Evolutionary conservation across 1,140 invertebrate genomes (phyloP).

Genomic region (Cydia pomonella): DNA sequence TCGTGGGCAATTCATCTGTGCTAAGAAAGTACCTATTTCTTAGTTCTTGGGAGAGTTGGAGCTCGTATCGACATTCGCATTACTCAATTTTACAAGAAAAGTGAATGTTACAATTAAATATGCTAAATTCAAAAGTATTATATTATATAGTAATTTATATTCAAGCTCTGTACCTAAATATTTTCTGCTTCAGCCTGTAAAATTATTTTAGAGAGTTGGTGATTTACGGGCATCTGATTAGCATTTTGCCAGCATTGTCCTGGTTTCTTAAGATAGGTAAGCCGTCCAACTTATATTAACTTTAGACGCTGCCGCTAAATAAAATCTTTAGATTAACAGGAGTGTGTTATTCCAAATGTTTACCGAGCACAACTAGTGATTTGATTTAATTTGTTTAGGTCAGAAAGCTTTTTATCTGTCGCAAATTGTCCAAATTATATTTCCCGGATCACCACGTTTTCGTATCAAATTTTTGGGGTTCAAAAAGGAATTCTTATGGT

Average conservation of each 20-base stretch:
- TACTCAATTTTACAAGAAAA: background rate
- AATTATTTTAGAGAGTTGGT: background rate
- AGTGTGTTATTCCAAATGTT: background rate
- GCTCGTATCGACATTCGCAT: background rate
- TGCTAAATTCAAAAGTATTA: background rate
- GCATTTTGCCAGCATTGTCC: background rate
- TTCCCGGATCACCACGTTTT: too few species aligned
- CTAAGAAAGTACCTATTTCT: background rate
- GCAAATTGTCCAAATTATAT: too few species aligned
- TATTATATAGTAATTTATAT: too few species aligned
- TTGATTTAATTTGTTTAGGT: too few species aligned
- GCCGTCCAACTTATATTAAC: background rate
- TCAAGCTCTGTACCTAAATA: background rate
- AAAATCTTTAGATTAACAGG: background rate
- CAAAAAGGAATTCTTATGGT: too few species aligned
- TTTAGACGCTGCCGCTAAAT: background rate
- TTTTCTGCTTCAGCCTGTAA: background rate
- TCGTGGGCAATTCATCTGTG: background rate
- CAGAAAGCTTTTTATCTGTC: too few species aligned
- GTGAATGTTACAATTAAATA: too few species aligned
- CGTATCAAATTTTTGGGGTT: too few species aligned
- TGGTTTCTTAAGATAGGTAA: constrained; percentile 14
- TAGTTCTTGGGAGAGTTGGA: background rate
- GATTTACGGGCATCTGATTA: constrained; percentile 1
- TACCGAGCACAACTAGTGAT: too few species aligned